phyloP scores from a whole-genome alignment of 2,113 vertebrate species.

The Lynx canadensis region DNA sequence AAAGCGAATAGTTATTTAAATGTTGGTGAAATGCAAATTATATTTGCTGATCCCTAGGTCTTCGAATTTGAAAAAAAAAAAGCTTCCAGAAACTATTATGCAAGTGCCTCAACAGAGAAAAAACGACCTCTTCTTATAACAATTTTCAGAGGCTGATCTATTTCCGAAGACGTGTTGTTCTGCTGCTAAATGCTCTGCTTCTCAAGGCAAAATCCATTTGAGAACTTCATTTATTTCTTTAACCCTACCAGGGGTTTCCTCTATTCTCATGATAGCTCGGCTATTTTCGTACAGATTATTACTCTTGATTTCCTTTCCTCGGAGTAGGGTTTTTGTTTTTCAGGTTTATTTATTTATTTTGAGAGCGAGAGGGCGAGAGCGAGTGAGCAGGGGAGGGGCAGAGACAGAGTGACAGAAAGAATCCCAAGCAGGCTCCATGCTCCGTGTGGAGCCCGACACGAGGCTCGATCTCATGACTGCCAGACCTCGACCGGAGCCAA shows the following conservation, averaged over 20 bases:
- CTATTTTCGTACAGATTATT: conserved; percentile 12
- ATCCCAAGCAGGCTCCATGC: too few relatives aligned
- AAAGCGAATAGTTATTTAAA: neutral
- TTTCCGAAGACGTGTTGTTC: neutral
- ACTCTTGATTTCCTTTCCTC: conserved; percentile 2
- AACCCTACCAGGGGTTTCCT: neutral
- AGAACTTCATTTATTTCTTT: neutral
- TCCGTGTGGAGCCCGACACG: too few relatives aligned
- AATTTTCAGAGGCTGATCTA: neutral
- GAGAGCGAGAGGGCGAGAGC: too few relatives aligned
- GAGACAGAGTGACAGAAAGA: too few relatives aligned
- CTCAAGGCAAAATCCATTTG: neutral
- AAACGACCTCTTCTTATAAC: neutral
- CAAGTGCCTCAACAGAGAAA: neutral
- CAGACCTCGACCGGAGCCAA: too few relatives aligned
- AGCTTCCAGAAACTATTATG: neutral
- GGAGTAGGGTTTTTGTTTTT: neutral
- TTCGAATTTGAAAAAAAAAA: conserved; percentile 40
- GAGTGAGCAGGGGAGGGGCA: too few relatives aligned
- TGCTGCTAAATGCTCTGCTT: neutral
- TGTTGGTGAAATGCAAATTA: conserved; percentile 43
- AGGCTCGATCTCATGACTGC: too few relatives aligned
- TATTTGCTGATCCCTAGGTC: neutral
- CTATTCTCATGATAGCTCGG: neutral
- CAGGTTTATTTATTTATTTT: too few relatives aligned